Evolutionary conservation across 2,888 invertebrate genomes (phyloP).

Genomic region (Oscheius sp.): DNA sequence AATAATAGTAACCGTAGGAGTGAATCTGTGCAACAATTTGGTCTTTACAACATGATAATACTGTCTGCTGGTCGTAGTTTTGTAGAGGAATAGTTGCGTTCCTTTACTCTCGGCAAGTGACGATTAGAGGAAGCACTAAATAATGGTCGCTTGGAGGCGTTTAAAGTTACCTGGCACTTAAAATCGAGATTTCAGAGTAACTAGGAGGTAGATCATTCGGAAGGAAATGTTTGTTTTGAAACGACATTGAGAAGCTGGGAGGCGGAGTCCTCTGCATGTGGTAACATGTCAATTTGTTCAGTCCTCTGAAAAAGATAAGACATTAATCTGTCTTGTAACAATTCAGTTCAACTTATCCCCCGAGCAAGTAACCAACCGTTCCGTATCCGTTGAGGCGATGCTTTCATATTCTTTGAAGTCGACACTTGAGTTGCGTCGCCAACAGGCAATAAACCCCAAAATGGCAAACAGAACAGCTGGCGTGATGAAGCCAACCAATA

Average conservation of each 20-base stretch:
- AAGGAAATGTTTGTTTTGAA: slow-evolving; percentile 28
- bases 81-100: slow-evolving; percentile 4
- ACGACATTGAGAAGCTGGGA: slow-evolving; percentile 29
- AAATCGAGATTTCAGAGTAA: slow-evolving; percentile 13
- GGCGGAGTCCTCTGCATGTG: slow-evolving; percentile 19
- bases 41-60: slow-evolving; percentile 3
- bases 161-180: slow-evolving; percentile 1
- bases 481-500: slow-evolving; percentile 31
- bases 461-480: slow-evolving; percentile 30
- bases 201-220: slow-evolving; percentile 26
- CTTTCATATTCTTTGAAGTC: slow-evolving; percentile 34
- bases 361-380: slow-evolving; percentile 10
- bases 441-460: slow-evolving; percentile 32
- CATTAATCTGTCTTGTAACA: too few relatives aligned
- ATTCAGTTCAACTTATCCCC: background rate
- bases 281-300: slow-evolving; percentile 19
- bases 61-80: slow-evolving; percentile 20
- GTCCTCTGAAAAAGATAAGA: slow-evolving; percentile 9
- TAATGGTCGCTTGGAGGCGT: too few relatives aligned
- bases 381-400: slow-evolving; percentile 16
- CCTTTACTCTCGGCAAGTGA: slow-evolving; percentile 23
- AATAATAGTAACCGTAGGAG: slow-evolving; percentile 14
- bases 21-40: background rate
- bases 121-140: slow-evolving; percentile 17
- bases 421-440: slow-evolving; percentile 28